These are phyloP conservation scores for Pampus argenteus DNA, from an alignment of 2,797 vertebrate species.

Conservation along the genomic window DNA sequence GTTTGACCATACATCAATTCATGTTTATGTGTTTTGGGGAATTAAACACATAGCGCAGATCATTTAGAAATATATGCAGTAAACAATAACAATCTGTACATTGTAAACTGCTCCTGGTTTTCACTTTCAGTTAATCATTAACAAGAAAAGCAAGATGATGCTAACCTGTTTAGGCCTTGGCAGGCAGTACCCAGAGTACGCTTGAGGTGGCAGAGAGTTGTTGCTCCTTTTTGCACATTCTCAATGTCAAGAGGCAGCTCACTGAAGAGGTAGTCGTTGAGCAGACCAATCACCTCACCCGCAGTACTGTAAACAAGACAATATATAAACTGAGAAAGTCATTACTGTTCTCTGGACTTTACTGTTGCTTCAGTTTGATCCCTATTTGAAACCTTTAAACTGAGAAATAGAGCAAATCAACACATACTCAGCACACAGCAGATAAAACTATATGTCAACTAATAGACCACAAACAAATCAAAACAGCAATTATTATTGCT, in stretches of 20 bases:
- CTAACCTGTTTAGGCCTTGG: slow-evolving; percentile 84
- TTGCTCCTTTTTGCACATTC: slow-evolving; percentile 82
- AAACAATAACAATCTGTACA: background rate
- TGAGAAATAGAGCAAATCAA: background rate
- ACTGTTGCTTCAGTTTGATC: background rate
- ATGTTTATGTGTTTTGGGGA: background rate
- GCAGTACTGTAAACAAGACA: slow-evolving; percentile 67
- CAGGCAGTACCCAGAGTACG: slow-evolving; percentile 79
- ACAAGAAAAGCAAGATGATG: background rate
- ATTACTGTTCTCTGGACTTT: slow-evolving; percentile 6
- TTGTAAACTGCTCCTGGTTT: background rate
- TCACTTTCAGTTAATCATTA: background rate
- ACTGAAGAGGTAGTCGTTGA: slow-evolving; percentile 85
- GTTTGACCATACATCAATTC: background rate
- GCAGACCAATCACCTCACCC: slow-evolving; percentile 77
- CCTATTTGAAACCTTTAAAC: background rate
- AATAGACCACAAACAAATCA: slow-evolving; percentile 7
- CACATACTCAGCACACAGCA: background rate
- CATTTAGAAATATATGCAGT: no score
- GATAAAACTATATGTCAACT: background rate
- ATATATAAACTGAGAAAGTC: background rate
- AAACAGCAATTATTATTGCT: no score
- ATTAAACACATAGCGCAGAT: background rate
- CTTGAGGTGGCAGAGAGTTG: slow-evolving; percentile 81
- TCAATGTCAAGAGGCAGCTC: slow-evolving; percentile 86